Base-by-base conservation (phyloP, 2,888 invertebrate genomes). In the Agrochola lychnidis region DNA sequence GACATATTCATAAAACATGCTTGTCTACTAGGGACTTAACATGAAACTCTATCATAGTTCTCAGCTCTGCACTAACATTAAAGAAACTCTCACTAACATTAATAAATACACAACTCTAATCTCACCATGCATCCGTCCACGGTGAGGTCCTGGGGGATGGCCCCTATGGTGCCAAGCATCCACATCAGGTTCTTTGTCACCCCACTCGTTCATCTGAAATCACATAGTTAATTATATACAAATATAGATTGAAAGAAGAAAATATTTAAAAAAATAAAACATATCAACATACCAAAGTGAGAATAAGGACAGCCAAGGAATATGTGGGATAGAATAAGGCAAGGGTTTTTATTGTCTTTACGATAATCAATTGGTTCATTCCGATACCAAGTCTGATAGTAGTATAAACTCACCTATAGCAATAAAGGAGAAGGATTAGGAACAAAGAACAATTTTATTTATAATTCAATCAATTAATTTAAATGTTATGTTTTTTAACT, bases 221-320 rank as follows among this genome's bases (percentile, higher is more conserved):
- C 79, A 75, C 64, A 82, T 59, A 36, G 48, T 71, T 53, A 61
- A 71, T 73, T 78, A 57, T 71, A 69, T 70, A 76, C 70, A 64
- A 78, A 70, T 74, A 71, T 53, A 64, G 62, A 68, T 77, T 73
- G 0, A 45, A 68, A 59, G 36, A 70, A 68, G 69, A 57, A 73
- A 68, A 81, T 70, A 69, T 69, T 22, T 19, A 70, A 76, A 66
- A 36, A 70, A 75, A 80, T 74, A 81, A 1, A 70, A 87, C 79
- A 84, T 68, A 84, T 81, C 84, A 87, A 94, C 96, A 94, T 96
- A 96, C 96, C 96, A 91, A 94, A 92, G 90, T 96, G 94, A 90
- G 94, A 94, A 93, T 93, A 95, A 89, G 96, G 96, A 92, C 96
- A 96, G 92, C 96, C 96, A 94, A 96, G 96, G 94, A 96, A 96